Conservation (phyloP, 2,888 invertebrate species). For the Lepidochrysops patricia region DNA sequence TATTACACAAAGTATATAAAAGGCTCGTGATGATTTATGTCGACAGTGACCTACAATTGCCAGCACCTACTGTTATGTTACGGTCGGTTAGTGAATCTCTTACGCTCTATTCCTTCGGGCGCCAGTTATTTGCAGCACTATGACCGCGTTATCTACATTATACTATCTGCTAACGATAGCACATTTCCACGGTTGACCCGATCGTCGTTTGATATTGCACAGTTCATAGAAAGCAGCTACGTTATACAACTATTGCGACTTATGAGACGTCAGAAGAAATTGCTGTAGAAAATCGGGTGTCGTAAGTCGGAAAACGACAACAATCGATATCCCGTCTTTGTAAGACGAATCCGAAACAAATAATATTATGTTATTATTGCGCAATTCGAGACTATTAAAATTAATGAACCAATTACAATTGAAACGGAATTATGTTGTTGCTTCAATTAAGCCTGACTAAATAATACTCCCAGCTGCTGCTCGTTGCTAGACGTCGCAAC, state of each 20-base stretch:
- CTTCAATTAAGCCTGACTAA: not conserved
- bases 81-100: slow-evolving; percentile 39
- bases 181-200: not conserved
- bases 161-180: not conserved
- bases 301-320: slow-evolving; percentile 17
- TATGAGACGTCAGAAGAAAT: slow-evolving; percentile 1
- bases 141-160: slow-evolving; percentile 7
- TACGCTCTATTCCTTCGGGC: slow-evolving; percentile 24
- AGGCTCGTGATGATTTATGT: slow-evolving; percentile 27
- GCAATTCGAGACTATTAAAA: not conserved
- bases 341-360: slow-evolving; percentile 14
- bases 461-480: no score
- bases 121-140: slow-evolving; percentile 10
- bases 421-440: not conserved
- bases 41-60: slow-evolving; percentile 34
- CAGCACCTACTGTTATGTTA: slow-evolving; percentile 44
- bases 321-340: slow-evolving; percentile 26
- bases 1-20: slow-evolving; percentile 21
- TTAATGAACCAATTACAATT: not conserved
- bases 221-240: not conserved
- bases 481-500: not conserved
- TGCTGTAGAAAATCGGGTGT: slow-evolving; percentile 10
- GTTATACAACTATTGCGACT: not conserved
- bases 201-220: not conserved
- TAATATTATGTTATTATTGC: not conserved